Conservation (phyloP, 2,113 vertebrate species). For the Brevimyrus niger region DNA sequence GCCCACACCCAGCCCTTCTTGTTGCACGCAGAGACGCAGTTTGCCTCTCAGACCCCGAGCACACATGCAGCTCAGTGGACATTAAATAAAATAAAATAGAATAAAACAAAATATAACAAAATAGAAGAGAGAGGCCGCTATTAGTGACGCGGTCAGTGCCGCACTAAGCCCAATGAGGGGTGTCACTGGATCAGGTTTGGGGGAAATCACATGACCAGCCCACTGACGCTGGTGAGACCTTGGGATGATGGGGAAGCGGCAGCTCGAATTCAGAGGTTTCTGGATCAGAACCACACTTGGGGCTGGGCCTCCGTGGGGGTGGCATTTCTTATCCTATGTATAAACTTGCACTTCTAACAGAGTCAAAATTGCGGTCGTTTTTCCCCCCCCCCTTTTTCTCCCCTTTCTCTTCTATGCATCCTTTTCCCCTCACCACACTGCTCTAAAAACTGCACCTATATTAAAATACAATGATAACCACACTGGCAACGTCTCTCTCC, state of each 20-base stretch:
- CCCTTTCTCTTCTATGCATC: background rate
- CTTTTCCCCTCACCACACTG: background rate
- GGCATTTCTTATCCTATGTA: too few species aligned
- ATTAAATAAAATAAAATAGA: background rate
- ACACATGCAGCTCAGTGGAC: conserved; percentile 15
- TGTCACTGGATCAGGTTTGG: background rate
- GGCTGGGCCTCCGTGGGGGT: conserved; percentile 4
- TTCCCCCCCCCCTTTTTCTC: too few species aligned
- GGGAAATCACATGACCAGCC: background rate
- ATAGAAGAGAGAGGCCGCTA: background rate
- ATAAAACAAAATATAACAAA: too few species aligned
- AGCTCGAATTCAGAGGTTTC: conserved; percentile 3
- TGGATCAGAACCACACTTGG: conserved; percentile 17
- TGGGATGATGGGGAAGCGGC: background rate
- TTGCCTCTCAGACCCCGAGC: conserved; percentile 23
- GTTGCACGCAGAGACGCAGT: conserved; percentile 6
- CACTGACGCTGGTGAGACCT: background rate
- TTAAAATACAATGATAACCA: background rate
- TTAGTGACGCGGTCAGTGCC: background rate
- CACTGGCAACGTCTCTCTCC: too few species aligned
- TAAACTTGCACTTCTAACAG: conserved; percentile 13
- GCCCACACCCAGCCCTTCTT: conserved; percentile 37
- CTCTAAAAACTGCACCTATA: background rate
- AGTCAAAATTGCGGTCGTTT: background rate
- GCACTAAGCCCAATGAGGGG: background rate